Conservation (phyloP, 2,797 vertebrate genomes). For the Macropus fuliginosus region DNA sequence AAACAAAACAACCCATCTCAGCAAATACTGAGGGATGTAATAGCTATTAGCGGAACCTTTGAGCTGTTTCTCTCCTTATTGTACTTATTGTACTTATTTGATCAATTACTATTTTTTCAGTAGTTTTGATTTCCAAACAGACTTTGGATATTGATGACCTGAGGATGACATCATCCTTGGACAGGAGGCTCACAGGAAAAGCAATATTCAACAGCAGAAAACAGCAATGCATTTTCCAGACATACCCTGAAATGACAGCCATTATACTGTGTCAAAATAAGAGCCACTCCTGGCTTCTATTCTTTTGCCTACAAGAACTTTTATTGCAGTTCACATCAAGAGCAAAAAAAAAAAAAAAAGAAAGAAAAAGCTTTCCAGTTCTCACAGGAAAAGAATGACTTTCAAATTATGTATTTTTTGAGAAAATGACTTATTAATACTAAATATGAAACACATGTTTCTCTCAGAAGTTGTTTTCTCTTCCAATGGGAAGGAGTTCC, state of each 20-base stretch:
- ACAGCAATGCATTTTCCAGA: conserved; percentile 33
- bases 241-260: conserved; percentile 6
- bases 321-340: not conserved
- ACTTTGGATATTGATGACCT: not conserved
- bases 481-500: conserved; percentile 11
- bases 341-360: not conserved
- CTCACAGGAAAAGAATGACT: conserved; percentile 64
- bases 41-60: conserved; percentile 17
- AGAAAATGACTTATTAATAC: conserved; percentile 38
- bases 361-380: not conserved
- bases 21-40: conserved; percentile 14
- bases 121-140: not conserved
- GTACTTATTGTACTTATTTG: not conserved
- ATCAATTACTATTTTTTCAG: conserved; percentile 6
- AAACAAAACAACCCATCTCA: conserved; percentile 19
- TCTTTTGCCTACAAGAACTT: conserved; percentile 4
- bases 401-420: conserved; percentile 66
- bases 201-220: conserved; percentile 17
- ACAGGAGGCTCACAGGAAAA: conserved; percentile 1
- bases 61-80: not conserved
- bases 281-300: conserved; percentile 35
- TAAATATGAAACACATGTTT: conserved; percentile 60
- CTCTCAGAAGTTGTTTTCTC: conserved; percentile 29
- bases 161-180: conserved; percentile 18
- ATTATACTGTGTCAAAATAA: conserved; percentile 26